Percentiles rank a stretch among this genome's conserved stretches.
phyloP scores from a whole-genome alignment of 92 coral and sea anemone genomes.

The Isaurus tuberculatus region DNA sequence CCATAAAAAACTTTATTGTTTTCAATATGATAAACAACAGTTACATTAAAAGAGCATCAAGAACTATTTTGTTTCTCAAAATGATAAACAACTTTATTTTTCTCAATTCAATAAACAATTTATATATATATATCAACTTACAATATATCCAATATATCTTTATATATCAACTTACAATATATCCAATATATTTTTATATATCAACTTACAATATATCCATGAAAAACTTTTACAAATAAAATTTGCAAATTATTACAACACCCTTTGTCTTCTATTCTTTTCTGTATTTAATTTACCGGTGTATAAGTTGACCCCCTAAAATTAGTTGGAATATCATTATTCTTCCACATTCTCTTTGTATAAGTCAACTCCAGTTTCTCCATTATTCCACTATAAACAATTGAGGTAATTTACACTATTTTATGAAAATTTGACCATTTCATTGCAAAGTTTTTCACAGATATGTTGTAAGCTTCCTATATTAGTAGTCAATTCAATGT shows the following conservation, averaged over 20 bases:
- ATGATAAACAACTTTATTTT: slow-evolving; percentile 10
- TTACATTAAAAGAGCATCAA: slow-evolving; percentile 12
- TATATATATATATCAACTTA: neutral
- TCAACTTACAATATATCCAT: slow-evolving; percentile 7
- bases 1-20: neutral
- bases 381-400: neutral
- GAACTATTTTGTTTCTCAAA: slow-evolving; percentile 15
- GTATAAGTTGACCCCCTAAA: neutral
- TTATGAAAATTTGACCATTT: slow-evolving; percentile 3
- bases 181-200: neutral
- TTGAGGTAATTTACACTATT: slow-evolving; percentile 14
- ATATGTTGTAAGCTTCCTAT: slow-evolving; percentile 12
- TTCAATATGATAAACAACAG: slow-evolving; percentile 11
- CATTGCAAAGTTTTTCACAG: slow-evolving; percentile 4
- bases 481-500: slow-evolving; percentile 16
- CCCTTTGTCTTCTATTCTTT: slow-evolving; percentile 5
- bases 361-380: slow-evolving; percentile 9
- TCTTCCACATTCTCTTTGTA: neutral
- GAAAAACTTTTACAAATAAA: slow-evolving; percentile 8
- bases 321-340: neutral
- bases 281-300: neutral
- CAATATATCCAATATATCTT: too few relatives aligned
- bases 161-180: too few relatives aligned
- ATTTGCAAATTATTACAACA: slow-evolving; percentile 3
- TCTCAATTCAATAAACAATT: slow-evolving; percentile 6